Evolutionary conservation across 1,140 invertebrate species (phyloP), one percentile per base, ranked within the genome.

Genomic region (Gonioctena quinquepunctata): DNA sequence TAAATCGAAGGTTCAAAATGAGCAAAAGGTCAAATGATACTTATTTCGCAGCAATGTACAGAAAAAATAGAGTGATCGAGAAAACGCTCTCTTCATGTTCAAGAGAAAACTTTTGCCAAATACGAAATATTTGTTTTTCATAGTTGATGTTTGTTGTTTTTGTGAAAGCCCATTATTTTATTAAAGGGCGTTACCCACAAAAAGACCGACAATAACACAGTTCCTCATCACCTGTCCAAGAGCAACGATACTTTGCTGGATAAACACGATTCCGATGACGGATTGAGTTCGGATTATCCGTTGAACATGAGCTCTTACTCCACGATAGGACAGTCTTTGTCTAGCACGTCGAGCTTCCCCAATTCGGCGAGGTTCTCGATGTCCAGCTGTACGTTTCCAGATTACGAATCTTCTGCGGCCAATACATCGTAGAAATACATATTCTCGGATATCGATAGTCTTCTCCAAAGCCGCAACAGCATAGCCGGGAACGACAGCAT

Each of bases 351-450:
- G 11, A 86, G 84, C 16, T 78, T 82, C 0, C 81, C 84, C 0
- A 72, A 74, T n/a, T 82, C 83, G 0, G n/a, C n/a, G n/a, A n/a
- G n/a, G n/a, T n/a, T n/a, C n/a, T n/a, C n/a, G n/a, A 82, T 84
- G 2, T 86, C 86, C 0, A 83, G 85, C 8, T 82, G 80, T 59
- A 71, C 85, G 65, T 70, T 85, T 1, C 80, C 78, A 0, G 82
- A 83, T 48, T 83, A 83, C 23, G 82, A 83, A 56, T 86, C 87
- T 68, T 86, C 86, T 0, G 67, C 83, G 1, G 80, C 82, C 1
- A 82, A 84, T 19, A 88, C 89, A 0, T 89, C 88, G 0, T 89
- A 88, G 85, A 90, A 90, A 74, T 89, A 90, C 63, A 89, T 88
- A 0, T 81, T 87, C 52, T 86, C 85, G 3, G 88, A 90, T 54